Conservation (phyloP, 2,888 invertebrate genomes). For the Chrysotoxum bicinctum region DNA sequence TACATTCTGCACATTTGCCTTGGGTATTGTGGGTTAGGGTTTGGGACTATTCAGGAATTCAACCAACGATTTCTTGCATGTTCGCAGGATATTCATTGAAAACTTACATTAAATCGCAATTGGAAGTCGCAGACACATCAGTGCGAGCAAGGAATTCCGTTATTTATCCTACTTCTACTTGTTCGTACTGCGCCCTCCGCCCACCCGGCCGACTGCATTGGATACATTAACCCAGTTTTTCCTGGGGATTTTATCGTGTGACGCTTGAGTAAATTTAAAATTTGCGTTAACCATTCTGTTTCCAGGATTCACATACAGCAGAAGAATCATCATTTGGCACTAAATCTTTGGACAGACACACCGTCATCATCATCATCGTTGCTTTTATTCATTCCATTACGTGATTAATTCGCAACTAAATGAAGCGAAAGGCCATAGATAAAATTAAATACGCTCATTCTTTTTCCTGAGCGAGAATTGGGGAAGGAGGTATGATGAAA, state of each 20-base stretch:
- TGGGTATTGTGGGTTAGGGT: background rate
- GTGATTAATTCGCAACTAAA: conserved; percentile 36
- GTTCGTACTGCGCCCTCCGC: background rate
- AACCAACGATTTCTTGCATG: conserved; percentile 29
- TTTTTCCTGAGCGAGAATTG: background rate
- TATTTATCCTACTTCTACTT: background rate
- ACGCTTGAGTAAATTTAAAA: conserved; percentile 40
- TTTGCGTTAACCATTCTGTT: conserved; percentile 19
- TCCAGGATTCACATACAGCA: background rate
- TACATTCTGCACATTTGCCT: conserved; percentile 1
- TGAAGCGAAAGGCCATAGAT: conserved; percentile 14
- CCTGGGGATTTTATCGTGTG: conserved; percentile 25
- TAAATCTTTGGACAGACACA: conserved; percentile 20
- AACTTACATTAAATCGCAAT: conserved; percentile 32
- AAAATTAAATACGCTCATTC: conserved; percentile 29
- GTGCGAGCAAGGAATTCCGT: conserved; percentile 9
- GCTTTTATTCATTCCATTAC: conserved; percentile 25
- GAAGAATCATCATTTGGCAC: background rate
- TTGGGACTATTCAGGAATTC: conserved; percentile 34
- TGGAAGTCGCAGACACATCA: conserved; percentile 32
- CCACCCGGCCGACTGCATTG: background rate
- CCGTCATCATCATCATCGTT: conserved; percentile 7
- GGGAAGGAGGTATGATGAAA: background rate
- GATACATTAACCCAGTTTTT: conserved; percentile 32
- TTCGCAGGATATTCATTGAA: conserved; percentile 49